Base-by-base conservation (phyloP, 2,797 vertebrate genomes). In the Varecia variegata region DNA sequence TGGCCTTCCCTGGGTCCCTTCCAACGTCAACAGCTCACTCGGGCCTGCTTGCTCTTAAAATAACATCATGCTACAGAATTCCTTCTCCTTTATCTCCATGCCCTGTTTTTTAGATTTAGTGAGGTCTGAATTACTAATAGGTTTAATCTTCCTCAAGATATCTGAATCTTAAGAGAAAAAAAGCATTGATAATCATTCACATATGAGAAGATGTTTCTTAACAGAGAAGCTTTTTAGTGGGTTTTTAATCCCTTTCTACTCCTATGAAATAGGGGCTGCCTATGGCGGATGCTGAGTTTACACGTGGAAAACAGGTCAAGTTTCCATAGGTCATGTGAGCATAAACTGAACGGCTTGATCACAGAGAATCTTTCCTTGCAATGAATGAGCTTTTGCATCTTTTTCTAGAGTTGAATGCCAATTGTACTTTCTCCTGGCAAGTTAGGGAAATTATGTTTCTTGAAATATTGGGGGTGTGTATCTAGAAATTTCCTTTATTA, bases 81-180 rank as follows among this genome's bases (percentile, higher is more conserved):
- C 79, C 50, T 83, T 77, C 76, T 71, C 76, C 88, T 90, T 89
- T 76, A 56, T 82, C 45, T 74, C 60, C 17, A 54, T 40, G 30
- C 68, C 50, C 56, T 77, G 32, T n/a, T 45, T 47, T 89, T 85
- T 60, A 85, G 71, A 60, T 89, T 87, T 81, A 79, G 23, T 60
- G 74, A 74, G 27, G 77, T 35, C 82, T 77, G 40, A 74, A 88
- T 93, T 88, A 95, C 92, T 91, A 87, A 80, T 35, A 45, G 65
- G 70, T 50, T 84, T 94, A 67, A 93, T 83, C 76, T 89, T 93
- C 38, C 68, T 88, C 17, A 52, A 93, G 70, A 47, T 84, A 95
- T 32, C 15, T 92, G 73, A 43, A 77, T 95, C 40, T 85, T 90
- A 45, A 68, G 68, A 82, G 67, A 91, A 85, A 84, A 92, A 86